Conservation (phyloP, 2,797 vertebrate genomes). For the Crax fasciolata region DNA sequence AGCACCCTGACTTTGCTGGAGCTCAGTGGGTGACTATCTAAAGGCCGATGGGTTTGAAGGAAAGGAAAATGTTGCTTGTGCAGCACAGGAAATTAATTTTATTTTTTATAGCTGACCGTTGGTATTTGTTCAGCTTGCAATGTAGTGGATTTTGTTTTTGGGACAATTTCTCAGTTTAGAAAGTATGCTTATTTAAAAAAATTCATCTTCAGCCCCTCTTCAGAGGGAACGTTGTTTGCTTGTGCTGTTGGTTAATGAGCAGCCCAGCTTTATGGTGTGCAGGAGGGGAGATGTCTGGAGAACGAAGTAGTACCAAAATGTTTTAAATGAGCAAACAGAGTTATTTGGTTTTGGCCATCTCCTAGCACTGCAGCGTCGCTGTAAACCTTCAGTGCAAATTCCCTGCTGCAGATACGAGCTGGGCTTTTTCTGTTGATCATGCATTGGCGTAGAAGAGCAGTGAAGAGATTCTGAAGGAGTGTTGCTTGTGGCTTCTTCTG, state of each 20-base stretch:
- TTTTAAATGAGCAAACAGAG: not conserved
- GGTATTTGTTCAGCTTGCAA: constrained; percentile 11
- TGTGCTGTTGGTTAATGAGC: not conserved
- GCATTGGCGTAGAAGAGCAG: not conserved
- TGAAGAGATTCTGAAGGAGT: not conserved
- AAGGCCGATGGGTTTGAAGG: not conserved
- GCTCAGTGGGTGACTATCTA: not conserved
- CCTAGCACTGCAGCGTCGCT: not conserved
- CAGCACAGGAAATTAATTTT: not conserved
- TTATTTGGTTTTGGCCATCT: not conserved
- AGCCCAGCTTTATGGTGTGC: not conserved
- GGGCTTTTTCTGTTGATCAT: not conserved
- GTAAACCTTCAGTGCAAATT: not conserved
- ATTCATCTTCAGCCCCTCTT: not conserved
- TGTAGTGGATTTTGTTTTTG: not conserved
- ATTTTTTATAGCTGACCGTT: not conserved
- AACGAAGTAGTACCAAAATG: not conserved
- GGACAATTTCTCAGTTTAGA: not conserved
- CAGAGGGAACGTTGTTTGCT: not conserved
- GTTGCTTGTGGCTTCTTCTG: not conserved
- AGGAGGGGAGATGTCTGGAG: not conserved
- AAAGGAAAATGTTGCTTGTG: not conserved
- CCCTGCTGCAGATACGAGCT: not conserved
- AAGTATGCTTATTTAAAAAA: not conserved
- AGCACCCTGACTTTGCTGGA: not conserved